Conservation (phyloP, 2,113 vertebrate species). For the Cinclus cinclus region DNA sequence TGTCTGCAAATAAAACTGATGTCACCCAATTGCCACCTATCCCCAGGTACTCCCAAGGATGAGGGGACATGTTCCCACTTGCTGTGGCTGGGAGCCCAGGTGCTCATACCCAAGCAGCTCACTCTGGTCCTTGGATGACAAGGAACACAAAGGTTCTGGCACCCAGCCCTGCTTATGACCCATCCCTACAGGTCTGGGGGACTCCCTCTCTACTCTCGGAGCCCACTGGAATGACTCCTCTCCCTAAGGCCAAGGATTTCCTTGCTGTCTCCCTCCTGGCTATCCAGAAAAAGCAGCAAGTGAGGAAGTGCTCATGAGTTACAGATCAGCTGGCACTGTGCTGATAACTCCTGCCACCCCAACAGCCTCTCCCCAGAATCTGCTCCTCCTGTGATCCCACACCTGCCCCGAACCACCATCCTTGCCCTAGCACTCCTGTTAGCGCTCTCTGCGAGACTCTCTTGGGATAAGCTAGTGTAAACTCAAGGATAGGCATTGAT, state of each 20-base stretch:
- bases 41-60: rapidly evolving
- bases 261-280: neutral
- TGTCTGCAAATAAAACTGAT: neutral
- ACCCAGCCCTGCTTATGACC: neutral
- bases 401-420: neutral
- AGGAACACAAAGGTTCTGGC: neutral
- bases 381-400: rapidly evolving
- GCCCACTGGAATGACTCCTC: too few relatives aligned
- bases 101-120: neutral
- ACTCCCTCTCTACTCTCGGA: too few relatives aligned
- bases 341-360: neutral
- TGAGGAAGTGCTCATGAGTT: neutral
- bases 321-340: rapidly evolving
- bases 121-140: rapidly evolving
- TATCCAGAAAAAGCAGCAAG: neutral
- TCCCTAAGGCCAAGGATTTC: neutral
- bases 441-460: rapidly evolving
- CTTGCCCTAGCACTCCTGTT: neutral
- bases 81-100: neutral
- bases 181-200: rapidly evolving
- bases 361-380: too few relatives aligned
- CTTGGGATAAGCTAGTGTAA: neutral
- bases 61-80: rapidly evolving
- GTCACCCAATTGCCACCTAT: rapidly evolving
- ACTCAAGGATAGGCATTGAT: neutral